phyloP scores from a whole-genome alignment of 2,113 vertebrate species.

The Protomyctophum bolini region DNA sequence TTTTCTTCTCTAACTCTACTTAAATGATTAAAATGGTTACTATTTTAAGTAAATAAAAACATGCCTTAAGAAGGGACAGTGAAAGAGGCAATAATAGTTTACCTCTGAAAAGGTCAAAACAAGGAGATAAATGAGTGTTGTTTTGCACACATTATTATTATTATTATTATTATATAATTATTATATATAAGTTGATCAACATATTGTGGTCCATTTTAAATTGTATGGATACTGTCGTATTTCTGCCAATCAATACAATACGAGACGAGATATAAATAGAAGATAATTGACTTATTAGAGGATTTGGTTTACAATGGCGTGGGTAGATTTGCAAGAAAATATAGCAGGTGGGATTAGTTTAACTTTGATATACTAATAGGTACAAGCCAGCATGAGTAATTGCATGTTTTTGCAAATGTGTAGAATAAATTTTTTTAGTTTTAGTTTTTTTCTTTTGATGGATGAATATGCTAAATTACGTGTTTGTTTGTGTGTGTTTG shows the following conservation, averaged over 20 bases:
- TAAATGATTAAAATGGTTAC: conserved; percentile 5
- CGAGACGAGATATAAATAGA: conserved; percentile 5
- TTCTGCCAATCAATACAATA: too few relatives aligned
- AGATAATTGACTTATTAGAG: conserved; percentile 42
- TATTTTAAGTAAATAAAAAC: conserved; percentile 12
- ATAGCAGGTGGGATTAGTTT: conserved; percentile 20
- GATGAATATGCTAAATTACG: conserved; percentile 4
- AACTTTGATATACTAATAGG: background rate
- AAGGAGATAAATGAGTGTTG: conserved; percentile 32
- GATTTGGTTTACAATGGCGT: conserved; percentile 26
- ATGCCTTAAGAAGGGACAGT: conserved; percentile 20
- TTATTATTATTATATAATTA: conserved; percentile 27
- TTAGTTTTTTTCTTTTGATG: conserved; percentile 24
- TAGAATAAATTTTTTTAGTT: conserved; percentile 14
- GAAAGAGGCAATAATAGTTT: conserved; percentile 13
- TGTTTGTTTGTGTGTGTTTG: conserved; percentile 16
- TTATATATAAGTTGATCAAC: conserved; percentile 24
- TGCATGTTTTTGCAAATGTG: conserved; percentile 11
- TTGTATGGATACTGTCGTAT: conserved; percentile 40
- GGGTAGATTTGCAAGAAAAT: conserved; percentile 32
- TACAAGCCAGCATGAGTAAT: background rate
- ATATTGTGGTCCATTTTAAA: conserved; percentile 33
- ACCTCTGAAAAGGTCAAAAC: conserved; percentile 19
- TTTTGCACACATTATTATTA: conserved; percentile 27
- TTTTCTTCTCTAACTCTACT: background rate